Evolutionary conservation across 1,140 invertebrate genomes (phyloP).

Genomic region (Drosophila littoralis): DNA sequence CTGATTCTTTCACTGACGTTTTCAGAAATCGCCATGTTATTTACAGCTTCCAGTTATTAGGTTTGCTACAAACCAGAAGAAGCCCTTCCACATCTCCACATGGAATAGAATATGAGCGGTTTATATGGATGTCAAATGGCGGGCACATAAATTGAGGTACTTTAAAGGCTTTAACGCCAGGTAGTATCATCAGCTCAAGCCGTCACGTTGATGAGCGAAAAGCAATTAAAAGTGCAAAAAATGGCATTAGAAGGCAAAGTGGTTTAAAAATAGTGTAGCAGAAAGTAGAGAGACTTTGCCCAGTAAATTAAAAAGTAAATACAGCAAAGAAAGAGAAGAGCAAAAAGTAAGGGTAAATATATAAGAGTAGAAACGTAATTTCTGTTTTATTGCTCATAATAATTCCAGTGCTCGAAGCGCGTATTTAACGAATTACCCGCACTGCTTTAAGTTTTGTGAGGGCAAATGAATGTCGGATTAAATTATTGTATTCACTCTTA

Average conservation of each 20-base stretch:
- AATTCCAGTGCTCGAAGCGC: background rate
- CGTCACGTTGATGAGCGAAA: slow-evolving; percentile 36
- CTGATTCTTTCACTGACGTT: slow-evolving; percentile 39
- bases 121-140: slow-evolving; percentile 43
- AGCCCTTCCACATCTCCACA: slow-evolving; percentile 7
- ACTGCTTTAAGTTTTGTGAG: background rate
- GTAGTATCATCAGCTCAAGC: background rate
- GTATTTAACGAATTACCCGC: background rate
- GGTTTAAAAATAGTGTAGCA: background rate
- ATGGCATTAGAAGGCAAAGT: background rate
- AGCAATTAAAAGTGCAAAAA: slow-evolving; percentile 49
- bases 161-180: slow-evolving; percentile 21
- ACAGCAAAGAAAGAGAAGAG: background rate
- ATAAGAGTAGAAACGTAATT: background rate
- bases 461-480: too few relatives aligned
- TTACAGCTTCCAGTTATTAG: slow-evolving; percentile 50
- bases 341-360: background rate
- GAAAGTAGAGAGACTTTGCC: slow-evolving; percentile 2
- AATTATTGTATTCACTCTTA: too few relatives aligned
- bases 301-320: slow-evolving; percentile 19
- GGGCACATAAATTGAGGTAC: slow-evolving; percentile 48
- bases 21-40: slow-evolving; percentile 33
- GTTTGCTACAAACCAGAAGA: slow-evolving; percentile 42
- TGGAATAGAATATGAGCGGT: slow-evolving; percentile 29
- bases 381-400: background rate